Evolutionary conservation across 2,797 vertebrate genomes (phyloP), one percentile per base, ranked within the genome.

Genomic region (Tachyglossus aculeatus): DNA sequence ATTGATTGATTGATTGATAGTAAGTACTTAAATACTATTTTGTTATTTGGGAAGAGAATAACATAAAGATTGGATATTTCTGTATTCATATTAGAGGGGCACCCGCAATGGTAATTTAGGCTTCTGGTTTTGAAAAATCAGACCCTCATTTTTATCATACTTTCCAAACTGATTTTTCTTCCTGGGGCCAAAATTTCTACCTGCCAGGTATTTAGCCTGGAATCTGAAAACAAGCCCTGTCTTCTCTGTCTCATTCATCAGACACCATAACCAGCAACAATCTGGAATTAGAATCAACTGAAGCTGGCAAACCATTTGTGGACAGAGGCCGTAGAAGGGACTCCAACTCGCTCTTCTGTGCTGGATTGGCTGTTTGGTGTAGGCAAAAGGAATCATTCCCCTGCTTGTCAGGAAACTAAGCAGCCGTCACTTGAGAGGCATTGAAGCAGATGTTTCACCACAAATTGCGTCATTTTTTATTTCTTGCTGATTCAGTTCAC

Each of bases 41-140:
- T n/a, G n/a, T n/a, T n/a, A n/a, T n/a, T 44, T 10, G 18, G 34
- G 5, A 3, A 5, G 18, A 33, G 7, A 15, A 1, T 13, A 14
- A 2, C 10, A 13, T 31, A 5, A 44, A 36, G 21, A 34, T 18
- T 13, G n/a, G 5, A 5, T 64, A 22, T 50, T 54, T 64, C 21
- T 29, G n/a, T 55, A 39, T 51, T 27, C 14, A 21, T 13, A 11
- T 19, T 61, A n/a, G 24, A 48, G 9, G 24, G 48, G 9, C 16
- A 4, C 21, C 22, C 21, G 59, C 2, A 44, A 29, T 18, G 36
- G 9, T 67, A 58, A n/a, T n/a, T 31, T 41, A 53, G 33, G 9
- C 19, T 78, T 52, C 38, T 59, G 16, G 11, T 56, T 45, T 18
- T 60, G 24, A 77, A 71, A n/a, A 45, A 50, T 7, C 25, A 50